phyloP scores from a whole-genome alignment of 2,113 vertebrate genomes.

The Platanista minor region DNA sequence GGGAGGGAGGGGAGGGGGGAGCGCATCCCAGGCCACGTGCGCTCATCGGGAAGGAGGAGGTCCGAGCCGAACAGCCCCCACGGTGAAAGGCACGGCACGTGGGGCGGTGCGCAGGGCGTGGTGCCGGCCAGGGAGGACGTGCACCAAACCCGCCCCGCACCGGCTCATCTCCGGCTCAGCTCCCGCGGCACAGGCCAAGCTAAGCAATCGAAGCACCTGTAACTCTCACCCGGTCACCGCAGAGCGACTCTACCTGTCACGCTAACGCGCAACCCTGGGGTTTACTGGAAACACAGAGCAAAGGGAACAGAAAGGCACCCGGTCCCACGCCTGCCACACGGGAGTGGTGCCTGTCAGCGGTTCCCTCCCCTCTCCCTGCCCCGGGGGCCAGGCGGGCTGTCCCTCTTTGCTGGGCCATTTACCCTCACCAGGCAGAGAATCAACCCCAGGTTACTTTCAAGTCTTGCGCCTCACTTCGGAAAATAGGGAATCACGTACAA shows the following conservation, averaged over 20 bases:
- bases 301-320: background rate
- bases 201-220: too few species aligned
- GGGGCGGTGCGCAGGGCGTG: background rate
- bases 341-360: too few species aligned
- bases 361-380: background rate
- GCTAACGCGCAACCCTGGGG: background rate
- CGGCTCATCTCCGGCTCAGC: too few species aligned
- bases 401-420: background rate
- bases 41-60: too few species aligned
- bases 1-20: background rate
- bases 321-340: background rate
- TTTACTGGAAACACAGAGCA: background rate
- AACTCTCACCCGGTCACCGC: background rate
- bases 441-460: background rate
- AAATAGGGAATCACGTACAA: background rate
- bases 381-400: accelerated
- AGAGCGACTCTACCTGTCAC: background rate
- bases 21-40: background rate
- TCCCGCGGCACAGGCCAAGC: background rate
- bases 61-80: background rate
- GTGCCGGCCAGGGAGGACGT: too few species aligned
- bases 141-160: background rate
- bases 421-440: background rate
- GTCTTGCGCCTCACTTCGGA: background rate
- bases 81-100: too few species aligned